These are phyloP conservation scores for Leptinotarsa rubiginosa DNA, from an alignment of 2,888 invertebrate genomes.

Conservation along the genomic window DNA sequence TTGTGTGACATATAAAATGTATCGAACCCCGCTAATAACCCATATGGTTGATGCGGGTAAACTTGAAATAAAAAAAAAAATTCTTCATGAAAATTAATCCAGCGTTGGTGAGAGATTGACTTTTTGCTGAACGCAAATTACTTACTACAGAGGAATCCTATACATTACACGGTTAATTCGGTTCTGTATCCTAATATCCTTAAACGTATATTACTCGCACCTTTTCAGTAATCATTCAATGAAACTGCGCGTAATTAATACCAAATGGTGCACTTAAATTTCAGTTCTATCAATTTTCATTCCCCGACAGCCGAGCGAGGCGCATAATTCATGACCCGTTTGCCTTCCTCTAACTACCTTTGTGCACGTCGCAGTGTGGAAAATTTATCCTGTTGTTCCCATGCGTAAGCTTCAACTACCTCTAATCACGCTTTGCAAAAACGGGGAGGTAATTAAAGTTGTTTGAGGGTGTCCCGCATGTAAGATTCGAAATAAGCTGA, in stretches of 20 bases:
- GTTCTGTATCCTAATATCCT: neutral
- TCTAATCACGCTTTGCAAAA: conserved; percentile 14
- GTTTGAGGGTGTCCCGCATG: neutral
- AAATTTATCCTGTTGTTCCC: conserved; percentile 17
- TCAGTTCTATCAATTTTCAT: conserved; percentile 16
- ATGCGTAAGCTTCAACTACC: conserved; percentile 10
- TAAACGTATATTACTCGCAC: neutral
- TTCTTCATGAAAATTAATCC: no score
- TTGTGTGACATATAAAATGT: no score
- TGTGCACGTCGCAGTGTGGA: conserved; percentile 15
- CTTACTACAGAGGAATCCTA: no score
- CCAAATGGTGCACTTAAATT: conserved; percentile 9
- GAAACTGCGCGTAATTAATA: neutral
- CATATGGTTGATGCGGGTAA: no score
- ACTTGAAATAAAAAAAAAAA: no score
- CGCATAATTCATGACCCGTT: conserved; percentile 17
- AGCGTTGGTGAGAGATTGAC: no score
- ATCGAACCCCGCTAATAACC: no score
- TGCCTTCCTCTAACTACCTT: conserved; percentile 2
- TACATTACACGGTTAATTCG: no score
- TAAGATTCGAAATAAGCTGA: neutral
- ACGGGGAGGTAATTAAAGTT: conserved; percentile 11
- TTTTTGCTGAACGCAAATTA: no score
- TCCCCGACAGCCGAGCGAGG: conserved; percentile 7
- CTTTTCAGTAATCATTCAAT: neutral